Evolutionary conservation across 2,888 invertebrate genomes (phyloP).

Genomic region (Cryptocephalus moraei): DNA sequence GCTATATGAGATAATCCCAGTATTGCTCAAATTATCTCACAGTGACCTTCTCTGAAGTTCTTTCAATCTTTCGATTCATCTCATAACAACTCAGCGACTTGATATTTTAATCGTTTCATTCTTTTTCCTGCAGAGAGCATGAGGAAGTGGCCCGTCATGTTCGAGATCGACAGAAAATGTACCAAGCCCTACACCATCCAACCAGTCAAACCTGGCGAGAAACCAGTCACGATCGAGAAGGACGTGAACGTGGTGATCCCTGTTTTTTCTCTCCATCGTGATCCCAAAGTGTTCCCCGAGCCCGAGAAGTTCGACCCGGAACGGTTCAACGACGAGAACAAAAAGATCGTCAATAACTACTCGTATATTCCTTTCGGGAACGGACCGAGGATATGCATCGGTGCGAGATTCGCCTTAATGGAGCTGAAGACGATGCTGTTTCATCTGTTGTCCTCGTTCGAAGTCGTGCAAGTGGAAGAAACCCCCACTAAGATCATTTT

Average conservation of each 20-base stretch:
- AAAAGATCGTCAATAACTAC: slow-evolving; percentile 40
- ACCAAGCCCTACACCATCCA: slow-evolving; percentile 45
- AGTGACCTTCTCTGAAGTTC: too few relatives aligned
- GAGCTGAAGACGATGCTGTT: not conserved
- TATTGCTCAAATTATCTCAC: too few relatives aligned
- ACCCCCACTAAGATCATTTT: too few relatives aligned
- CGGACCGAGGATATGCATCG: slow-evolving; percentile 37
- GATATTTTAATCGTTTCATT: too few relatives aligned
- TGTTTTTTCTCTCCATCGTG: slow-evolving; percentile 44
- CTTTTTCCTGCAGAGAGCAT: slow-evolving; percentile 39
- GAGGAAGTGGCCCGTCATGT: slow-evolving; percentile 47
- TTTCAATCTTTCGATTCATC: too few relatives aligned
- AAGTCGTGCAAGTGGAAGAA: too few relatives aligned
- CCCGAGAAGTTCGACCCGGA: slow-evolving; percentile 45
- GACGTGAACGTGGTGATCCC: slow-evolving; percentile 42
- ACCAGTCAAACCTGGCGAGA: slow-evolving; percentile 35
- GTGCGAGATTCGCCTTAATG: slow-evolving; percentile 7
- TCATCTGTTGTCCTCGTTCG: not conserved
- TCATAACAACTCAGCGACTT: too few relatives aligned
- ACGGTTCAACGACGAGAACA: slow-evolving; percentile 46
- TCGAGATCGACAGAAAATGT: slow-evolving; percentile 44
- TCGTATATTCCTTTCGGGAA: slow-evolving; percentile 45
- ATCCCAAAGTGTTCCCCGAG: slow-evolving; percentile 45
- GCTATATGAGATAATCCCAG: too few relatives aligned
- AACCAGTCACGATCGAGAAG: slow-evolving; percentile 30